Percentiles rank a stretch among this genome's conserved stretches.
These are phyloP conservation scores for Temnothorax ravouxi DNA, from an alignment of 2,888 invertebrate species.

Conservation along the genomic window DNA sequence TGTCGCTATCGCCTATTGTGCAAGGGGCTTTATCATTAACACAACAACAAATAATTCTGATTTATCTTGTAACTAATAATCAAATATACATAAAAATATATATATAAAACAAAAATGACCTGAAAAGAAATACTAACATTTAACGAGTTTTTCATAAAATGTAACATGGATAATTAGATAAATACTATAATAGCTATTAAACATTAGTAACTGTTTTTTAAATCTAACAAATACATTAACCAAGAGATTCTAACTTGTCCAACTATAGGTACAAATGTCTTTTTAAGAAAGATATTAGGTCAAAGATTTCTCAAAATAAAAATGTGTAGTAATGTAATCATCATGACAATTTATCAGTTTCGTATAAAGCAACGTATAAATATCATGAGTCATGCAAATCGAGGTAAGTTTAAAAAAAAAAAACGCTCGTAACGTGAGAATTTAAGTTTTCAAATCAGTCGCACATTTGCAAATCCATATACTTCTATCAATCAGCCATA, in stretches of 20 bases:
- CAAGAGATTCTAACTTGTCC: background rate
- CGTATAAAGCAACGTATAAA: background rate
- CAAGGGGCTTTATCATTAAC: background rate
- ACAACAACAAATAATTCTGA: constrained; percentile 10
- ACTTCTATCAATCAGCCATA: constrained; percentile 43
- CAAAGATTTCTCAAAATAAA: background rate
- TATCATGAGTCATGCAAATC: background rate
- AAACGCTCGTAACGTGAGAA: background rate
- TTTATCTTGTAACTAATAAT: constrained; percentile 26
- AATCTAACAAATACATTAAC: background rate
- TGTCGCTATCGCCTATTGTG: too few relatives aligned
- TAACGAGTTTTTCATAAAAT: background rate
- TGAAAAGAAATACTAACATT: background rate
- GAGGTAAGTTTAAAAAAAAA: background rate
- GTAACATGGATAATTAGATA: background rate
- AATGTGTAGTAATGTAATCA: background rate
- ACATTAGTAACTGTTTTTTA: background rate
- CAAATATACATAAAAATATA: background rate
- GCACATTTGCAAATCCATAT: constrained; percentile 46
- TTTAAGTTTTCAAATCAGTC: background rate
- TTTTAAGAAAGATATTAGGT: background rate
- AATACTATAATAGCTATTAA: background rate
- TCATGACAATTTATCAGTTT: background rate
- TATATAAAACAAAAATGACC: background rate
- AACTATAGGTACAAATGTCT: background rate